Conservation (phyloP, 2,888 invertebrate genomes). For the Dione vanillae region DNA sequence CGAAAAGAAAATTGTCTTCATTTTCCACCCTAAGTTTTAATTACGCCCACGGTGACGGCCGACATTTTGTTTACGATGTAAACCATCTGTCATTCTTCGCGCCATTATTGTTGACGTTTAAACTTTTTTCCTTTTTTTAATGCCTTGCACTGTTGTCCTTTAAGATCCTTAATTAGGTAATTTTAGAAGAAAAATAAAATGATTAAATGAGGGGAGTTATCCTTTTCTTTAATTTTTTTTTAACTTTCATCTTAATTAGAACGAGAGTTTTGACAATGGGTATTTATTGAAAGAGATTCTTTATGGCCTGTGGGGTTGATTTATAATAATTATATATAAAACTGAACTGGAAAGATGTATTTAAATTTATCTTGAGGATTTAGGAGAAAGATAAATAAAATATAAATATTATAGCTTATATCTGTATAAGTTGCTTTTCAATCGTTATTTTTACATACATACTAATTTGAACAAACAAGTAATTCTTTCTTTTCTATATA, state of each 20-base stretch:
- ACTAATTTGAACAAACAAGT: neutral
- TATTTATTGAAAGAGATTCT: slow-evolving; percentile 26
- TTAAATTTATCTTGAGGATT: neutral
- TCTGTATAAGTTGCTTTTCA: neutral
- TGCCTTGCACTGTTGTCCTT: slow-evolving; percentile 57
- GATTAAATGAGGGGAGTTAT: slow-evolving; percentile 38
- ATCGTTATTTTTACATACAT: neutral
- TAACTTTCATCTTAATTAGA: slow-evolving; percentile 22
- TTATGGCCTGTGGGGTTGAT: slow-evolving; percentile 26
- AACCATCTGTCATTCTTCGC: slow-evolving; percentile 76
- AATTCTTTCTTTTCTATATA: neutral
- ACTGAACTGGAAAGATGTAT: slow-evolving; percentile 1
- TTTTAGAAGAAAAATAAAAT: slow-evolving; percentile 39
- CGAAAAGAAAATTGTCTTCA: slow-evolving; percentile 49
- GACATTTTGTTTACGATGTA: slow-evolving; percentile 74
- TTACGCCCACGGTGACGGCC: slow-evolving; percentile 62
- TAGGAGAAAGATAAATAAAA: neutral
- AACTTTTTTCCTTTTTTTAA: slow-evolving; percentile 59
- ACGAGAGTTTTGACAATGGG: slow-evolving; percentile 21
- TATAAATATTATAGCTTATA: neutral
- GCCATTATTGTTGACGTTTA: slow-evolving; percentile 56
- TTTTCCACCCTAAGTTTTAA: slow-evolving; percentile 56
- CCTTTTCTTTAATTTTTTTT: slow-evolving; percentile 25
- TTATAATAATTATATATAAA: neutral
- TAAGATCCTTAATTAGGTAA: slow-evolving; percentile 48